A percentile compares a stretch with the other conserved stretches of the same genome.
These are phyloP conservation scores for Sesamia inferens DNA, from an alignment of 2,888 invertebrate genomes.

Conservation along the genomic window DNA sequence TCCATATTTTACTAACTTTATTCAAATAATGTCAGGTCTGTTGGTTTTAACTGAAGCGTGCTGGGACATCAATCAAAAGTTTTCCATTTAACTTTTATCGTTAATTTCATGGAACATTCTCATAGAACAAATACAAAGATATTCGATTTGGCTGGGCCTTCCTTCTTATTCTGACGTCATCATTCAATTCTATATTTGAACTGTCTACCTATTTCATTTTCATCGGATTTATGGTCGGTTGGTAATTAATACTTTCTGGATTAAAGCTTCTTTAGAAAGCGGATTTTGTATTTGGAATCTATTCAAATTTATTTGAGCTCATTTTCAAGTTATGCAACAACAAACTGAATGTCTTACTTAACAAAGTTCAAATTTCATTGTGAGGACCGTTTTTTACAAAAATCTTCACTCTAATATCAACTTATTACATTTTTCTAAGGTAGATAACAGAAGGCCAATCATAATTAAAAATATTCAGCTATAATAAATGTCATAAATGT, in stretches of 20 bases:
- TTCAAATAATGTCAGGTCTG: constrained; percentile 48
- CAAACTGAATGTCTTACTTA: neutral
- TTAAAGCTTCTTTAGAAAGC: neutral
- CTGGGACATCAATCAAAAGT: constrained; percentile 60
- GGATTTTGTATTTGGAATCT: neutral
- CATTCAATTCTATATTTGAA: constrained; percentile 20
- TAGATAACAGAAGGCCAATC: neutral
- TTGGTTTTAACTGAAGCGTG: constrained; percentile 45
- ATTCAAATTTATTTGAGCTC: neutral
- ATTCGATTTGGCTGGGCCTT: constrained; percentile 19
- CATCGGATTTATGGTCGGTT: neutral
- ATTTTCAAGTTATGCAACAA: neutral
- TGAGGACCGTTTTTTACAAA: neutral
- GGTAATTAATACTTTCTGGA: constrained; percentile 16
- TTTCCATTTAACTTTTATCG: constrained; percentile 54
- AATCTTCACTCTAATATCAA: neutral
- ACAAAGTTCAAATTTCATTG: neutral
- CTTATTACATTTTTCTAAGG: neutral
- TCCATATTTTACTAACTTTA: constrained; percentile 42
- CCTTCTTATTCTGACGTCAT: constrained; percentile 28
- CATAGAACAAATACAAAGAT: constrained; percentile 45
- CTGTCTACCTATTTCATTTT: neutral
- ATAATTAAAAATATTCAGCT: neutral
- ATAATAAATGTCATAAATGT: neutral
- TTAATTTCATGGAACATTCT: constrained; percentile 49